Evolutionary conservation across 2,888 invertebrate species (phyloP).

Genomic region (Spicauda simplicius): DNA sequence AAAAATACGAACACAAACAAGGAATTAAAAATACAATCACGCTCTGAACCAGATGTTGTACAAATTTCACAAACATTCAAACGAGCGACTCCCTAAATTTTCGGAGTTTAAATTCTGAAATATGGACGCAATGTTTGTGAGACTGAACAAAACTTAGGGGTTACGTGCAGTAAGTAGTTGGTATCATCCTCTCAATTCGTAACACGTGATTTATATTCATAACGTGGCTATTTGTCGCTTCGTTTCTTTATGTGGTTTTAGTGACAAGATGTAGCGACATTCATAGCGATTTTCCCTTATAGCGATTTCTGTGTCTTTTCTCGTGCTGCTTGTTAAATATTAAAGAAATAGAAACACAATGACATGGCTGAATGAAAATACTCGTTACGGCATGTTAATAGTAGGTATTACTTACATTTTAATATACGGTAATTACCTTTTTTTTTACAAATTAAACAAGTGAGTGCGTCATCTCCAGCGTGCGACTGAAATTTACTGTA

Average conservation of each 20-base stretch:
- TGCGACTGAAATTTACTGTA: no score
- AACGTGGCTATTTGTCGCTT: slow-evolving; percentile 37
- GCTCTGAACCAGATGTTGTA: slow-evolving; percentile 1
- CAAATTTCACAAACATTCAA: slow-evolving; percentile 3
- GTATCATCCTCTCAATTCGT: slow-evolving; percentile 33
- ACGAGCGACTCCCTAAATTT: not conserved
- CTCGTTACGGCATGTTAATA: no score
- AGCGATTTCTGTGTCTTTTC: no score
- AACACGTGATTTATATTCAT: slow-evolving; percentile 37
- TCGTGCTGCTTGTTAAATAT: no score
- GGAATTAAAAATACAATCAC: slow-evolving; percentile 4
- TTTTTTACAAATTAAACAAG: no score
- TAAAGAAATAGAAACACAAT: no score
- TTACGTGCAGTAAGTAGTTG: slow-evolving; percentile 24
- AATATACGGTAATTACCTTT: no score
- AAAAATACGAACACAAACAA: not conserved
- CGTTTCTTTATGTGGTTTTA: slow-evolving; percentile 16
- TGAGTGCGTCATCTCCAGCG: no score
- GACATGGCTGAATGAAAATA: no score
- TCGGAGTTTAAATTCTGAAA: slow-evolving; percentile 17
- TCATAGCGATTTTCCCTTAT: not conserved
- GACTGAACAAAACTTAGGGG: slow-evolving; percentile 27
- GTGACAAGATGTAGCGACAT: not conserved
- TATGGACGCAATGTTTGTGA: slow-evolving; percentile 15
- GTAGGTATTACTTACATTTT: no score